Evolutionary conservation across 1,140 invertebrate species (phyloP).

Genomic region (Neomicropteryx cornuta): DNA sequence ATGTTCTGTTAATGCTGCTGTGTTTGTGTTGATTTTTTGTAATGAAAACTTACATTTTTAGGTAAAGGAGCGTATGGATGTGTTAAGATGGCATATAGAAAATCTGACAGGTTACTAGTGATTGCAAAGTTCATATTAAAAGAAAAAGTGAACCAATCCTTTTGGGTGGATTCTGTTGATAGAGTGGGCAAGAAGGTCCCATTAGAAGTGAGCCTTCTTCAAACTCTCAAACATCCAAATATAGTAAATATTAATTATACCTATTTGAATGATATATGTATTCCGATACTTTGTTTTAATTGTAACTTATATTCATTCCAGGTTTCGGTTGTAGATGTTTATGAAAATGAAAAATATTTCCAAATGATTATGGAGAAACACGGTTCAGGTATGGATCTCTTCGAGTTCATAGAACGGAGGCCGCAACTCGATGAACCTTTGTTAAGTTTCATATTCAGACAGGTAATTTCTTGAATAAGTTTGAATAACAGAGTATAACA

Average conservation of each 20-base stretch:
- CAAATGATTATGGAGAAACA: slow-evolving; percentile 75
- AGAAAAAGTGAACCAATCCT: slow-evolving; percentile 56
- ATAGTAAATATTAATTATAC: slow-evolving; percentile 57
- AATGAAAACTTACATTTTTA: slow-evolving; percentile 10
- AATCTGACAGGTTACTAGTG: slow-evolving; percentile 48
- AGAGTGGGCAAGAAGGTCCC: slow-evolving; percentile 42
- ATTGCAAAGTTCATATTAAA: slow-evolving; percentile 67
- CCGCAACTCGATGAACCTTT: slow-evolving; percentile 59
- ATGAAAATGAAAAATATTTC: slow-evolving; percentile 60
- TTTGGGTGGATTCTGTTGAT: slow-evolving; percentile 50
- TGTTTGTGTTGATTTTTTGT: background rate
- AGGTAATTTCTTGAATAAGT: slow-evolving; percentile 35
- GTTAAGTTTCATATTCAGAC: slow-evolving; percentile 62
- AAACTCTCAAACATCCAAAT: slow-evolving; percentile 56
- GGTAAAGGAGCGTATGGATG: slow-evolving; percentile 65
- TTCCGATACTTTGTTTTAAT: no score
- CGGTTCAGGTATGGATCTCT: slow-evolving; percentile 69
- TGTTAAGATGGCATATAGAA: slow-evolving; percentile 55
- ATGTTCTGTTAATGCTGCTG: no score
- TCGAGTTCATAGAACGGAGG: slow-evolving; percentile 66
- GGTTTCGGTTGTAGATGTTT: slow-evolving; percentile 57
- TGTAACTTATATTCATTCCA: slow-evolving; percentile 14
- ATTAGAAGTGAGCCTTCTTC: slow-evolving; percentile 54
- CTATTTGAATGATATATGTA: no score
- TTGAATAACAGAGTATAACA: no score